Evolutionary conservation across 2,797 vertebrate genomes (phyloP).

Genomic region (Megaceryle alcyon): DNA sequence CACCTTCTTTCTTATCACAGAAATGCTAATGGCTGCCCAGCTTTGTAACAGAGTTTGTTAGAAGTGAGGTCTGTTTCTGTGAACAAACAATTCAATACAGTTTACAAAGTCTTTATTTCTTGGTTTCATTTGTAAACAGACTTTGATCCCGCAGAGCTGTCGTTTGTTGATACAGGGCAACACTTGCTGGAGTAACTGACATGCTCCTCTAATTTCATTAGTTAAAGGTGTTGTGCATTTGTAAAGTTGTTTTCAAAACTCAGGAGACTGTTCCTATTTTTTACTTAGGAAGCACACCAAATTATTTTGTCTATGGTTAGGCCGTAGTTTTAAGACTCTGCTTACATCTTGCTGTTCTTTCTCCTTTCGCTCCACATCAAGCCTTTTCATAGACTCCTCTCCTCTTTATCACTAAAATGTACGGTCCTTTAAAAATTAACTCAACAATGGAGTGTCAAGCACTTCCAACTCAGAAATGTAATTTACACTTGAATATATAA

Average conservation of each 20-base stretch:
- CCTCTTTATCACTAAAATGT: not conserved
- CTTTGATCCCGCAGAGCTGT: not conserved
- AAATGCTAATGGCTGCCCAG: not conserved
- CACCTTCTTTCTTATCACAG: not conserved
- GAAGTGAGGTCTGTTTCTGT: not conserved
- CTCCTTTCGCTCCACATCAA: not conserved
- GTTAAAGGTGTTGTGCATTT: not conserved
- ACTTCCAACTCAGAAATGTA: slow-evolving; percentile 13
- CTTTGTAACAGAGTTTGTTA: not conserved
- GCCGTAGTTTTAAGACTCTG: not conserved
- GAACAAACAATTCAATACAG: not conserved
- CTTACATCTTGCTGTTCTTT: not conserved
- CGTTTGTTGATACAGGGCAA: not conserved
- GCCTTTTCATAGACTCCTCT: not conserved
- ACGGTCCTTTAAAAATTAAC: not conserved
- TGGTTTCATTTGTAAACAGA: not conserved
- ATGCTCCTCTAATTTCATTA: not conserved
- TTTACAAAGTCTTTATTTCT: not conserved
- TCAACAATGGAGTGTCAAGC: not conserved
- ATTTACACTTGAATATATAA: not conserved
- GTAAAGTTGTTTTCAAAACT: not conserved
- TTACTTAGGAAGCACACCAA: not conserved
- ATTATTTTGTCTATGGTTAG: no score
- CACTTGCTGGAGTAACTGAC: not conserved
- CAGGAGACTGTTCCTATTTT: not conserved